A percentile compares a stretch with the other conserved stretches of the same genome.
Conservation (phyloP, 2,888 invertebrate genomes). For the Muschampia plurimacula region DNA sequence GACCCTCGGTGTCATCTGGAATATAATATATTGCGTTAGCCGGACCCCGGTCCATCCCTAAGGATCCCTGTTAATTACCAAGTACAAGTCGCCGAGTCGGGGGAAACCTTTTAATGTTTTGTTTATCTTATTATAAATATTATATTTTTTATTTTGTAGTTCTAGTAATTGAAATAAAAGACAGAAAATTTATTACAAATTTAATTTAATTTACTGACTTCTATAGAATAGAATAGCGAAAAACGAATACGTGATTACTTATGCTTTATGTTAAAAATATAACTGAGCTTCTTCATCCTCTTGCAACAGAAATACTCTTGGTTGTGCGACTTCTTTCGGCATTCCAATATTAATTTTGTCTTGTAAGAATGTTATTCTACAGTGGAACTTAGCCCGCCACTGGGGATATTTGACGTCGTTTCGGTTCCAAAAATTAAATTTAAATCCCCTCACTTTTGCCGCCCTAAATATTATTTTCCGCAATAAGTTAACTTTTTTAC, state of each 20-base stretch:
- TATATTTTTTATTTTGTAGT: slow-evolving; percentile 31
- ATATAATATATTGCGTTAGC: slow-evolving; percentile 81
- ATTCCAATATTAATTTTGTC: slow-evolving; percentile 61
- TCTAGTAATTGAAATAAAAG: not conserved
- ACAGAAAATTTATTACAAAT: not conserved
- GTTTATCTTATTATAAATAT: slow-evolving; percentile 58
- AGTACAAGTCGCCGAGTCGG: slow-evolving; percentile 83
- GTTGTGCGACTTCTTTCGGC: slow-evolving; percentile 45
- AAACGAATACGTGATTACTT: no score
- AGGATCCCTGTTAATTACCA: slow-evolving; percentile 87
- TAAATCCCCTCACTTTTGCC: slow-evolving; percentile 82
- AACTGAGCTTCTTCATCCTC: no score
- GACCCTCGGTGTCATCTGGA: slow-evolving; percentile 79
- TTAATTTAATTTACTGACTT: slow-evolving; percentile 12
- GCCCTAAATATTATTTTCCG: slow-evolving; percentile 76
- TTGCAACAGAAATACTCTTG: slow-evolving; percentile 34
- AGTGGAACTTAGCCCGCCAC: slow-evolving; percentile 74
- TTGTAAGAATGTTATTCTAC: slow-evolving; percentile 64
- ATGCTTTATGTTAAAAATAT: no score
- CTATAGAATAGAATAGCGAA: no score
- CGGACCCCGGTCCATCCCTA: slow-evolving; percentile 74
- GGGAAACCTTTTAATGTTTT: slow-evolving; percentile 72
- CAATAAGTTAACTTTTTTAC: slow-evolving; percentile 70
- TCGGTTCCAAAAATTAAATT: slow-evolving; percentile 82
- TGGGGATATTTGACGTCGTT: slow-evolving; percentile 80